These are phyloP conservation scores for Microctenopoma steveboyesi DNA, from an alignment of 2,797 vertebrate species.

Conservation along the genomic window DNA sequence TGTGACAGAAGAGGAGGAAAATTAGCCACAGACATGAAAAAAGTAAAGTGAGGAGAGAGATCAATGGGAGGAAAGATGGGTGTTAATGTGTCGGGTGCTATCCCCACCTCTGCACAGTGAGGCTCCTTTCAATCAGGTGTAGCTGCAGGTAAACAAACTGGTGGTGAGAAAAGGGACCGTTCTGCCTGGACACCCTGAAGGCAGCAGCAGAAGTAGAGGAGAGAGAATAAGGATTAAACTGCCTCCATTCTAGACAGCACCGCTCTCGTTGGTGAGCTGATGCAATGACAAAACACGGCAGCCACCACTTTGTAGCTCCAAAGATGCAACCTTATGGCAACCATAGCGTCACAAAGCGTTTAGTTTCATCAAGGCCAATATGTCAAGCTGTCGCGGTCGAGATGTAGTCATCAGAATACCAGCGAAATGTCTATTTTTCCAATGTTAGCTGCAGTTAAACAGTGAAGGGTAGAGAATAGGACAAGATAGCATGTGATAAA, in stretches of 20 bases:
- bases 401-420: conserved; percentile 15
- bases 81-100: not conserved
- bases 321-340: conserved; percentile 27
- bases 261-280: conserved; percentile 26
- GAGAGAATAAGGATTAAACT: conserved; percentile 48
- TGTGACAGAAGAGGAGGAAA: conserved; percentile 6
- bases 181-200: conserved; percentile 53
- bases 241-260: conserved; percentile 44
- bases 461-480: not conserved
- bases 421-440: not conserved
- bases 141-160: conserved; percentile 48
- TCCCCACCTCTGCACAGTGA: conserved; percentile 17
- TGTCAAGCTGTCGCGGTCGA: conserved; percentile 8
- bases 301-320: conserved; percentile 9
- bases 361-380: conserved; percentile 13
- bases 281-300: conserved; percentile 23
- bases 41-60: not conserved
- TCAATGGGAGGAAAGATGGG: conserved; percentile 12
- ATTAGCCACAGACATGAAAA: not conserved
- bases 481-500: conserved; percentile 2
- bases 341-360: conserved; percentile 1
- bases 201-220: conserved; percentile 30
- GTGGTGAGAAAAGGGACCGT: not conserved
- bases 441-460: not conserved
- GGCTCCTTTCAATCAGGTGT: conserved; percentile 38